Percentiles rank a stretch among this genome's conserved stretches.
Evolutionary conservation across 2,888 invertebrate species (phyloP).

Genomic region (Tholera decimalis): DNA sequence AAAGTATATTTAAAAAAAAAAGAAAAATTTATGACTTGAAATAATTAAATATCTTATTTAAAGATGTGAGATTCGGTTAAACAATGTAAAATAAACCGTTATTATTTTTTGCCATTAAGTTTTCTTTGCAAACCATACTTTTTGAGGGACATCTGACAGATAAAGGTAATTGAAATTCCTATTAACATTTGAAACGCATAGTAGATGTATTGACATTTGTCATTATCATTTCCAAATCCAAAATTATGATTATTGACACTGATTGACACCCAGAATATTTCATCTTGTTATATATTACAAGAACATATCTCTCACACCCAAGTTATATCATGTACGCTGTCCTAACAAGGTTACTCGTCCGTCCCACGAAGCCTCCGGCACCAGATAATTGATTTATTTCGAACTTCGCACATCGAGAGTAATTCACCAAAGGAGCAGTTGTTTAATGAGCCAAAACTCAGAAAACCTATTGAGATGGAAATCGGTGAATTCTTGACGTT

Average conservation of each 20-base stretch:
- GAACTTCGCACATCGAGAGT: constrained; percentile 48
- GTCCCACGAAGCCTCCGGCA: constrained; percentile 35
- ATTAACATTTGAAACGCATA: too few relatives aligned
- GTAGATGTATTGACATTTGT: too few relatives aligned
- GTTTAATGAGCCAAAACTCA: constrained; percentile 21
- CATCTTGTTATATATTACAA: background rate
- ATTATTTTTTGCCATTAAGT: too few relatives aligned
- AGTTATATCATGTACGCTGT: constrained; percentile 7
- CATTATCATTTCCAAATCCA: background rate
- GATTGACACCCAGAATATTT: background rate
- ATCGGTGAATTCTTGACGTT: constrained; percentile 17
- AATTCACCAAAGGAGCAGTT: constrained; percentile 32
- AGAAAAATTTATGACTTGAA: too few relatives aligned
- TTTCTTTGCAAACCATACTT: too few relatives aligned
- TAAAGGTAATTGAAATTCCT: too few relatives aligned
- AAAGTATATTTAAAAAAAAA: too few relatives aligned
- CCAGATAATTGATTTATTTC: constrained; percentile 56
- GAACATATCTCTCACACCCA: constrained; percentile 28
- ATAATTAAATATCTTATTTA: too few relatives aligned
- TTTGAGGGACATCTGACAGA: too few relatives aligned
- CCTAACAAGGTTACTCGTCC: constrained; percentile 33
- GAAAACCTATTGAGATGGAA: constrained; percentile 33
- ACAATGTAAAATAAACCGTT: too few relatives aligned
- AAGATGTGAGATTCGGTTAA: too few relatives aligned
- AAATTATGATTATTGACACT: background rate